Base-by-base conservation (phyloP, 2,888 invertebrate genomes). In the Nomada ruficornis region DNA sequence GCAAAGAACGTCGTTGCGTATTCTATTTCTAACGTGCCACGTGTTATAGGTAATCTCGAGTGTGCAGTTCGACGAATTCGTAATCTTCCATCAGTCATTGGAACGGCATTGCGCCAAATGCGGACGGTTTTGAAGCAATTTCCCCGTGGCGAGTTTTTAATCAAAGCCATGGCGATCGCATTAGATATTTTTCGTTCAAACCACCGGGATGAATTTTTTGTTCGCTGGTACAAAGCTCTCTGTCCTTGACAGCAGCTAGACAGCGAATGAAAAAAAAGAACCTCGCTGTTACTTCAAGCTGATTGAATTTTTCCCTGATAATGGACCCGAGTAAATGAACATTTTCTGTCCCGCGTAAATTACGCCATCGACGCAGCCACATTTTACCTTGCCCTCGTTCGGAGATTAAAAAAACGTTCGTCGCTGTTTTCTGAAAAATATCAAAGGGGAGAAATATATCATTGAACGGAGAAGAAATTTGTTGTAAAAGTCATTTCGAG, bases 231-330 rank as follows among this genome's bases (percentile, higher is more conserved):
- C n/a, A 42, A 62, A 71, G 52, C 26, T 23, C 23, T 23, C 70
- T 62, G 71, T 10, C 42, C 52, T 50, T 75, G 50, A 70, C 52
- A 67, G 54, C 15, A n/a, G 36, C 7, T 36, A 36, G 36, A 36
- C 36, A 36, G 5, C 36, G 36, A 36, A 15, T 54, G 26, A 23
- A 55, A 20, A 44, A 18, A 62, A 70, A 68, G 60, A 52, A 13
- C 29, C 23, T n/a, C 42, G 59, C 13, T 23, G 36, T 75, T 75
- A 60, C 42, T 75, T 54, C 60, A 47, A 62, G 72, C 26, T 23
- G 29, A 76, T 62, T 62, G 75, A 62, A 76, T 71, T 26, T 71
- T 20, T 42, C 23, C 44, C 7, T n/a, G 44, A 70, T 70, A 70
- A 62, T 75, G 71, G 60, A 62, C 54, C 42, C n/a, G 44, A 2